Evolutionary conservation across 2,888 invertebrate genomes (phyloP).

Genomic region (Alloscopus bannaensis): DNA sequence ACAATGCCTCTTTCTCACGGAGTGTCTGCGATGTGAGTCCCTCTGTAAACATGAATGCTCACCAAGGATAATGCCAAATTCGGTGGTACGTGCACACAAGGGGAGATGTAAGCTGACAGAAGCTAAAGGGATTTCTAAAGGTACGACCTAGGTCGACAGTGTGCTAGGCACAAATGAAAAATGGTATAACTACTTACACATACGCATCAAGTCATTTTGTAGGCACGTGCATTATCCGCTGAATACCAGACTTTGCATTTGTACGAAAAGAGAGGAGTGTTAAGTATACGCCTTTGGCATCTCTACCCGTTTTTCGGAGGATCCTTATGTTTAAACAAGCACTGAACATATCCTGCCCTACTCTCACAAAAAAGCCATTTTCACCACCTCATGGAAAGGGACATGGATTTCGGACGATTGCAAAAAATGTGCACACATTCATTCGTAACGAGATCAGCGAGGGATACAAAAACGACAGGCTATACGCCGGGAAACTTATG

Average conservation of each 20-base stretch:
- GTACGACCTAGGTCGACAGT: conserved; percentile 29
- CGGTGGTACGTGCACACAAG: conserved; percentile 14
- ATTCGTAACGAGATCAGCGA: too few relatives aligned
- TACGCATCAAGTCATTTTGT: conserved; percentile 46
- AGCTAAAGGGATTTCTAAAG: conserved; percentile 57
- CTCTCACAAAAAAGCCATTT: neutral
- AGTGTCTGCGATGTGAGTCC: too few relatives aligned
- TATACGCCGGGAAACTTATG: neutral
- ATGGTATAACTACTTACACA: conserved; percentile 44
- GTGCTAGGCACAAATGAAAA: conserved; percentile 52
- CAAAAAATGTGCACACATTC: too few relatives aligned
- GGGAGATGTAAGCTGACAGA: conserved; percentile 50
- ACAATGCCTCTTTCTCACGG: too few relatives aligned
- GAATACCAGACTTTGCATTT: conserved; percentile 36
- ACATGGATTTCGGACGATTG: too few relatives aligned
- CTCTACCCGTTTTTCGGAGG: conserved; percentile 6
- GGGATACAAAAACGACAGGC: too few relatives aligned
- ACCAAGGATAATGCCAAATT: neutral
- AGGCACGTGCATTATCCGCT: conserved; percentile 40
- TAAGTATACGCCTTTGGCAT: conserved; percentile 46
- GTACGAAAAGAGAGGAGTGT: too few relatives aligned
- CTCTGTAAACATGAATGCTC: conserved; percentile 35
- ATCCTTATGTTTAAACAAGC: neutral
- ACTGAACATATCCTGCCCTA: too few relatives aligned
- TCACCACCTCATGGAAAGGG: too few relatives aligned